These are phyloP conservation scores for Mirounga angustirostris DNA, from an alignment of 2,113 vertebrate genomes.

Conservation along the genomic window DNA sequence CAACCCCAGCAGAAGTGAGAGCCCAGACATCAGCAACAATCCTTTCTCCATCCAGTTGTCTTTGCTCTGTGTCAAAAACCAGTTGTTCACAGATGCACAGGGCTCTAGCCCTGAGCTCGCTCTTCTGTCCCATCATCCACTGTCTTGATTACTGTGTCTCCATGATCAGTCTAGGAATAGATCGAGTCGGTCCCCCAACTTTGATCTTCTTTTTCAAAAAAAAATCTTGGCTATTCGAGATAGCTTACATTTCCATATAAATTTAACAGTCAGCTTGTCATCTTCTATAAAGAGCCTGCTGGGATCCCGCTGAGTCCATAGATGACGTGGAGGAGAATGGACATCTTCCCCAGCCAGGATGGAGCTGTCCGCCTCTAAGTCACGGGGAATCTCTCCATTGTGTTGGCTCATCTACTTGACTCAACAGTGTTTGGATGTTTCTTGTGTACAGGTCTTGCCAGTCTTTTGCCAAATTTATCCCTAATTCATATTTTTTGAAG, in stretches of 20 bases:
- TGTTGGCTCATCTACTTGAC: accelerated
- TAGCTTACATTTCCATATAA: background rate
- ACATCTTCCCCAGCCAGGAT: accelerated
- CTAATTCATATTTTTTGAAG: background rate
- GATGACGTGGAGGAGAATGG: background rate
- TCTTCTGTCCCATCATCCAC: accelerated
- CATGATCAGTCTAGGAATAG: accelerated
- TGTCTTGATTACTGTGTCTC: background rate
- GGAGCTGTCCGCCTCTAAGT: accelerated
- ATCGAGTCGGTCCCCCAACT: no score
- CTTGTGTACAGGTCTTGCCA: background rate
- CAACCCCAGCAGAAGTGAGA: background rate
- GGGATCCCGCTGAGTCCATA: background rate
- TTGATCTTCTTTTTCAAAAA: background rate
- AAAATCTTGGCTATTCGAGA: background rate
- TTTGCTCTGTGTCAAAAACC: background rate
- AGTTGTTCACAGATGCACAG: accelerated
- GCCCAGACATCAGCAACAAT: accelerated
- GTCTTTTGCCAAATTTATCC: background rate
- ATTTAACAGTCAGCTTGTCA: background rate
- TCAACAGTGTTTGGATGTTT: accelerated
- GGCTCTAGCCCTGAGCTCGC: accelerated
- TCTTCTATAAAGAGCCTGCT: background rate
- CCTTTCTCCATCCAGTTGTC: background rate
- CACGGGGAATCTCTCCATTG: accelerated